Conservation (phyloP, 2,113 vertebrate genomes). For the Pygoscelis adeliae region DNA sequence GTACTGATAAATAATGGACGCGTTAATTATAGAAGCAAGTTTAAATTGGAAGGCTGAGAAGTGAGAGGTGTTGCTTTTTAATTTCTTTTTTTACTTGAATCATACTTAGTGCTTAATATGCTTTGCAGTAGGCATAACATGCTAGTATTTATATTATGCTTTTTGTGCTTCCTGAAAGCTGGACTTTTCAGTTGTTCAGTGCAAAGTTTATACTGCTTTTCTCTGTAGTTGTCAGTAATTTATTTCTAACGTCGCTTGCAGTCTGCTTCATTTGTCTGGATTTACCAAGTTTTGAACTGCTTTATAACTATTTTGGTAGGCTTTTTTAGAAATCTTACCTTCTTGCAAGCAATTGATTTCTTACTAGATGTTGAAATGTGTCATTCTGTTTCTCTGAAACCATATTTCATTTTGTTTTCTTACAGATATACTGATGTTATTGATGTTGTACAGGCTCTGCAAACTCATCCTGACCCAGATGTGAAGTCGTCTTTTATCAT, state of each 20-base stretch:
- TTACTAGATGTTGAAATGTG: neutral
- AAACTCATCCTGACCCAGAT: slow-evolving; percentile 86
- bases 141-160: neutral
- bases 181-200: neutral
- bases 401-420: neutral
- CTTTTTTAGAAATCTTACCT: neutral
- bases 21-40: neutral
- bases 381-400: neutral
- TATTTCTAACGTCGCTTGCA: neutral
- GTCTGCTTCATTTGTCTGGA: neutral
- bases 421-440: slow-evolving; percentile 89
- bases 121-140: neutral
- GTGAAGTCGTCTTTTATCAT: slow-evolving; percentile 83
- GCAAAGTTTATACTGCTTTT: neutral
- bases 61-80: neutral
- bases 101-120: neutral
- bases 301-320: neutral
- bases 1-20: neutral
- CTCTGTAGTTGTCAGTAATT: neutral
- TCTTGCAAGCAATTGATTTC: neutral
- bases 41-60: neutral
- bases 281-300: neutral
- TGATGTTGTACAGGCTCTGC: slow-evolving; percentile 90
- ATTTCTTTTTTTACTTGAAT: neutral
- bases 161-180: neutral